Base-by-base conservation (phyloP, 2,888 invertebrate species). In the Willowsia nigromaculata region DNA sequence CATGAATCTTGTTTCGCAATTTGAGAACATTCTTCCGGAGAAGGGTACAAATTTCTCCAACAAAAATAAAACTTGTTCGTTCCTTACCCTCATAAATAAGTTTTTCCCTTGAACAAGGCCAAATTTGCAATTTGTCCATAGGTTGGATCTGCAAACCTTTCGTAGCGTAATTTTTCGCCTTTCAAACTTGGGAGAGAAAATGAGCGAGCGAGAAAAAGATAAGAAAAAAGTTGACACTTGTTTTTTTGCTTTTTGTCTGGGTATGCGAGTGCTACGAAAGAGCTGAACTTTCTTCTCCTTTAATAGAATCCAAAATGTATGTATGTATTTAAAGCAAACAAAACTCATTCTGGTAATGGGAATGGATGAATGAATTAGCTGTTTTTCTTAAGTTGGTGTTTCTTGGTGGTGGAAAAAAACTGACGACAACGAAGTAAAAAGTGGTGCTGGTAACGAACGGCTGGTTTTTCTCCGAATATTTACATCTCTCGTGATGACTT, bases 71-170 rank as follows among this genome's bases (percentile, higher is more conserved):
- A 18, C 53, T 25, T 18, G 15, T 22, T 1, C 18, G n/a, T n/a
- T n/a, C 71, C 1, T 37, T 37, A 33, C 22, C 71, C 18, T 15
- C 71, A 30, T 5, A 40, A 7, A n/a, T n/a, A n/a, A n/a, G n/a
- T n/a, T n/a, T n/a, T 18, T 25, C 27, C 13, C 9, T 18, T 40
- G 40, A 74, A 43, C 33, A 74, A 40, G 71, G 43, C 18, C 71
- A 62, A 76, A 76, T 76, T 27, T 50, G 25, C 43, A 76, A 76
- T 50, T 76, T 76, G 18, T 65, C 6, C 13, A 43, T 9, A 43
- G 11, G 43, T 43, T 13, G 6, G 13, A n/a, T n/a, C 43, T 43
- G 1, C 43, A 43, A 13, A 43, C 9, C 43, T 43, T 13, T 43
- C 1, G 9, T 43, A 43, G 43, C 11, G 43, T n/a, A 43, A 43